These are phyloP conservation scores for Molanna angustata DNA, from an alignment of 2,888 invertebrate species.

Conservation along the genomic window DNA sequence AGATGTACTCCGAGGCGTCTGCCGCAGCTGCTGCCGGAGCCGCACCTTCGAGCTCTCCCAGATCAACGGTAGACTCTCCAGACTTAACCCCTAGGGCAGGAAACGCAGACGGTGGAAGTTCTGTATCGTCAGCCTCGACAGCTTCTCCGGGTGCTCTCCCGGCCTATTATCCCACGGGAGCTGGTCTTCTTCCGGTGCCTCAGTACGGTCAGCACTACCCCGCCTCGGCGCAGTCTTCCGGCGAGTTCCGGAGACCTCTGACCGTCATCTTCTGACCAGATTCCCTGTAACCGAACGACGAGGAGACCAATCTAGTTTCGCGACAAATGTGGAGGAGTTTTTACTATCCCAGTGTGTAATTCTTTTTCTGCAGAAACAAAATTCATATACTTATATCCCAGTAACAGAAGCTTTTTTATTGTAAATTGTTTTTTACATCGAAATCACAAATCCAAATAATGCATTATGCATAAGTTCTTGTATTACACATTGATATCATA, in stretches of 20 bases:
- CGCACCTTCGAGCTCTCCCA: constrained; percentile 48
- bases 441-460: too few species aligned
- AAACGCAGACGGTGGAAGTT: constrained; percentile 51
- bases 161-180: constrained; percentile 56
- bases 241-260: constrained; percentile 71
- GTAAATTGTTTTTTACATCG: too few species aligned
- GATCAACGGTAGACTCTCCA: constrained; percentile 55
- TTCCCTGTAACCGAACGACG: constrained; percentile 30
- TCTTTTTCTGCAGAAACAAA: too few species aligned
- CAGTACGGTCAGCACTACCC: constrained; percentile 63
- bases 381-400: too few species aligned
- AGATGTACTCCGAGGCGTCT: constrained; percentile 64
- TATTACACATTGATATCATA: too few species aligned
- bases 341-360: too few species aligned
- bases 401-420: too few species aligned
- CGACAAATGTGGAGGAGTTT: too few species aligned
- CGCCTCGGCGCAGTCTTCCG: constrained; percentile 54
- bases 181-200: constrained; percentile 62
- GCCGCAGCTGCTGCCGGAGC: constrained; percentile 59
- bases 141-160: constrained; percentile 63
- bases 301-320: too few species aligned
- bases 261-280: constrained; percentile 84
- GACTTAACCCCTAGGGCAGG: constrained; percentile 53
- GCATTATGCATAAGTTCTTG: too few species aligned
- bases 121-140: constrained; percentile 57